phyloP scores from a whole-genome alignment of 2,888 invertebrate species.

The Pasiphila rectangulata region DNA sequence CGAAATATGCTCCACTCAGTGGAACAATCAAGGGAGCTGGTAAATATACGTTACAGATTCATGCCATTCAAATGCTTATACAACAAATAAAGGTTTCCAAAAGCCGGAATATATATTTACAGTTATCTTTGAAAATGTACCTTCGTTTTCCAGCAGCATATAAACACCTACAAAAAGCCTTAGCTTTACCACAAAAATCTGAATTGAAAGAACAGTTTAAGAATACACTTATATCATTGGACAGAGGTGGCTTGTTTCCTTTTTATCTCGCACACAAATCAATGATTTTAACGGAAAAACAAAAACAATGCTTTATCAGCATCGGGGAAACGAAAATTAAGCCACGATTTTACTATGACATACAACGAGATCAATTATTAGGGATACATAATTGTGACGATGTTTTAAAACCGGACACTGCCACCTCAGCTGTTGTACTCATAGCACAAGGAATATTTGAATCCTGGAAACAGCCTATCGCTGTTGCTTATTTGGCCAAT shows the following conservation, averaged over 20 bases:
- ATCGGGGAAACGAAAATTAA: conserved; percentile 20
- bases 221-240: conserved; percentile 5
- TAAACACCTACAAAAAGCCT: conserved; percentile 7
- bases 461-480: conserved; percentile 27
- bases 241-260: conserved; percentile 8
- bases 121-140: conserved; percentile 19
- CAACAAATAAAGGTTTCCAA: background rate
- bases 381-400: conserved; percentile 23
- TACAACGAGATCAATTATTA: conserved; percentile 19
- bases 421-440: conserved; percentile 20
- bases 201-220: conserved; percentile 16
- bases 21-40: background rate
- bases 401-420: conserved; percentile 19
- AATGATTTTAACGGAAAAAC: conserved; percentile 7
- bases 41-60: background rate
- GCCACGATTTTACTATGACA: conserved; percentile 23
- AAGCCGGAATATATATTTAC: background rate
- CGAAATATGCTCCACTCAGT: too few relatives aligned
- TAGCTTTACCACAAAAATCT: conserved; percentile 2
- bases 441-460: conserved; percentile 23
- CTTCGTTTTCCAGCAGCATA: conserved; percentile 21
- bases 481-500: conserved; percentile 17
- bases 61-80: conserved; percentile 2
- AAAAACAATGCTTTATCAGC: conserved; percentile 24
- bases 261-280: conserved; percentile 17